Evolutionary conservation across 2,888 invertebrate species (phyloP), one percentile per base, ranked within the genome.

Genomic region (Drosophila robusta): DNA sequence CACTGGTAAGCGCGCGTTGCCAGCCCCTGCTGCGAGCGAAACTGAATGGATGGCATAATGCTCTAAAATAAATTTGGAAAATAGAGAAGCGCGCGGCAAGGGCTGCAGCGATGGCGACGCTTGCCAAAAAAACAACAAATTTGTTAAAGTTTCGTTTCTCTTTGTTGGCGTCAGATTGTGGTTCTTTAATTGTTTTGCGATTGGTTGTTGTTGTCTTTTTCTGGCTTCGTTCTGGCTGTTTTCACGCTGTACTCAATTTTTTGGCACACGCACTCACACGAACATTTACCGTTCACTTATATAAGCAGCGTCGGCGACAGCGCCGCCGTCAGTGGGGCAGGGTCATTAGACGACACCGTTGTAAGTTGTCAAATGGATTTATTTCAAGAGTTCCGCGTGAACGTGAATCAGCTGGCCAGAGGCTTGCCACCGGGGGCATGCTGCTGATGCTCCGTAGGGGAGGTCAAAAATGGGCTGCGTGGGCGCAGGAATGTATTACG

Each of bases 51-150:
- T 86, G 86, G 90, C 87, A 87, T 87, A 87, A 87, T 90, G 75
- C 88, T 90, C 75, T 90, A 90, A 87, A 90, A 90, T 87, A 87
- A 90, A 89, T 89, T 90, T 87, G 79, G 73, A 79, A 89, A 88
- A 69, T 52, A 36, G 71, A 56, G 36, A 50, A 70, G 54, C 51
- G 56, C 41, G 51, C 58, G 58, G 45, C 32, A 47, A 34, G 49
- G 61, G 47, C 61, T 46, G 54, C 62, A 58, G 49, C 58, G 49
- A 55, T 64, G 63, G 52, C 45, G 55, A 75, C 58, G 83, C 56
- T 84, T 84, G 83, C 89, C 88, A 89, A 89, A 71, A 82, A 4
- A 34, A 88, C 88, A 89, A 71, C 61, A 54, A 66, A 79, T 87
- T 88, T 86, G 73, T 86, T 88, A 66, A 86, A 88, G 79, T 88